A percentile compares a stretch with the other conserved stretches of the same genome.
Evolutionary conservation across 2,797 vertebrate species (phyloP).

Genomic region (Myoxocephalus aenaeus): DNA sequence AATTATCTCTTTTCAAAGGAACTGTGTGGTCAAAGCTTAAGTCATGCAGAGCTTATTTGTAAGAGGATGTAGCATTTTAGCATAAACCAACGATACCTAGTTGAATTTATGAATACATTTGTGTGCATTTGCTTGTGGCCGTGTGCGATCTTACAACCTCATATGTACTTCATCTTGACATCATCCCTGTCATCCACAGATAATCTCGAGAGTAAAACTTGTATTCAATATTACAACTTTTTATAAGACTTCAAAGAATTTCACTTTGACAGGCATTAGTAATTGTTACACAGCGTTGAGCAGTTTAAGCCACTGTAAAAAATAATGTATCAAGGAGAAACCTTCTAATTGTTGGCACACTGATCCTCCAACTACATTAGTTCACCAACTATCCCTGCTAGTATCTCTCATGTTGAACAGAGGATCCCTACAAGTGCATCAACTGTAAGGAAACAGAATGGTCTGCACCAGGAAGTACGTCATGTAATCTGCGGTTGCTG

Average conservation of each 20-base stretch:
- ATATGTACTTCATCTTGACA: not conserved
- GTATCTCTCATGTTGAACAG: constrained; percentile 54
- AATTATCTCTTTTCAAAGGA: constrained; percentile 35
- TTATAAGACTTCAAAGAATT: not conserved
- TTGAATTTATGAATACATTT: constrained; percentile 21
- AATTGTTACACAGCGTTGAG: not conserved
- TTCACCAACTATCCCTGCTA: too few relatives aligned
- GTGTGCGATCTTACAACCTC: not conserved
- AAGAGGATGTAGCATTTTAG: constrained; percentile 30
- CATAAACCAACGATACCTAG: constrained; percentile 24
- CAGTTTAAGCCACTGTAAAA: not conserved
- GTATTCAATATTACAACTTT: not conserved
- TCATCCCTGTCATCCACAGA: not conserved
- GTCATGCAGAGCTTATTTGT: constrained; percentile 42
- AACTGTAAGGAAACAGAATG: constrained; percentile 81
- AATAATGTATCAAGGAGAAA: not conserved
- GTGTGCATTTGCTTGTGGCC: constrained; percentile 37
- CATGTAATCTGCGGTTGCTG: constrained; percentile 75
- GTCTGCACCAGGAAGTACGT: constrained; percentile 79
- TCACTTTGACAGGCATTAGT: not conserved
- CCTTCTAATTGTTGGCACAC: not conserved
- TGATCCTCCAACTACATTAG: too few relatives aligned
- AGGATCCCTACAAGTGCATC: constrained; percentile 65
- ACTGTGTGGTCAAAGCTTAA: constrained; percentile 16
- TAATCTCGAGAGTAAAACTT: not conserved